Evolutionary conservation across 23 tunicate genomes (phyloP).

Genomic region (Aplidium turbinatum): DNA sequence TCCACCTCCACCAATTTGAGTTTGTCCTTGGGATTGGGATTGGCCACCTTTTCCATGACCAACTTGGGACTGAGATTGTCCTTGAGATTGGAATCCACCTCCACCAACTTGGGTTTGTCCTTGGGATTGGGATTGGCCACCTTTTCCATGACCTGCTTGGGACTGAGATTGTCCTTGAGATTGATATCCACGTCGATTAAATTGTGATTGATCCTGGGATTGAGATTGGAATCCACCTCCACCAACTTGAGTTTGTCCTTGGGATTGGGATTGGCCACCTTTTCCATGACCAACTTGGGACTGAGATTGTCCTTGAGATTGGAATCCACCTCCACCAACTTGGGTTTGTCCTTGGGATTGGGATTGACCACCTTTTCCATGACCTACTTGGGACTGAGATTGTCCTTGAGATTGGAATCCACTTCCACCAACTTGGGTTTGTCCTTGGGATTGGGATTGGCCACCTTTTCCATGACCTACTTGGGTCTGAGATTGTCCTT

Average conservation of each 20-base stretch:
- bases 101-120: not conserved
- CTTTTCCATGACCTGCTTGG: not conserved
- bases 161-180: slow-evolving; percentile 11
- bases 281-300: not conserved
- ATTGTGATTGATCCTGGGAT: not conserved
- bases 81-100: not conserved
- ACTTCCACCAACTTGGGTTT: slow-evolving; percentile 8
- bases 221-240: slow-evolving; percentile 2
- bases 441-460: not conserved
- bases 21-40: slow-evolving; percentile 30
- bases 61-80: not conserved
- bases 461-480: not conserved
- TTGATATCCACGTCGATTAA: not conserved
- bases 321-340: not conserved
- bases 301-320: slow-evolving; percentile 3
- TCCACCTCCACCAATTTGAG: slow-evolving; percentile 3
- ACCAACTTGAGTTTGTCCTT: not conserved
- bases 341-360: slow-evolving; percentile 7
- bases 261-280: slow-evolving; percentile 8
- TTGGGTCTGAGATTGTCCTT: slow-evolving; percentile 20
- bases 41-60: not conserved
- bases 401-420: slow-evolving; percentile 34
- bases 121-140: slow-evolving; percentile 23
- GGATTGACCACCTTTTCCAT: not conserved
- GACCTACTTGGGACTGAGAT: slow-evolving; percentile 23